Evolutionary conservation across 2,797 vertebrate genomes (phyloP).

Genomic region (Ciconia nigra): DNA sequence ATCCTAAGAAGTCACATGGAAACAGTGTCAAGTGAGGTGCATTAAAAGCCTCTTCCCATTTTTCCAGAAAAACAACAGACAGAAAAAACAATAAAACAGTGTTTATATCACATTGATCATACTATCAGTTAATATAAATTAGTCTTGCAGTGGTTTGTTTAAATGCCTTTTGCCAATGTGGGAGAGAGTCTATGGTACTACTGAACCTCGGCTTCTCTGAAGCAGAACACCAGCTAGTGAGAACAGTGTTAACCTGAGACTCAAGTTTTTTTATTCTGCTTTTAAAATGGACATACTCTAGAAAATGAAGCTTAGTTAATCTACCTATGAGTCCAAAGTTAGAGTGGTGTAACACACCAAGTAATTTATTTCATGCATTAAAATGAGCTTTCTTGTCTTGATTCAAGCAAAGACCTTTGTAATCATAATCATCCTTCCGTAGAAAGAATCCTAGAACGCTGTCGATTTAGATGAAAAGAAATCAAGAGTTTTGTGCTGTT

Average conservation of each 20-base stretch:
- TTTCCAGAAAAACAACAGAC: background rate
- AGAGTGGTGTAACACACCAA: background rate
- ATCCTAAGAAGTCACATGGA: background rate
- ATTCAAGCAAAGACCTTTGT: slow-evolving; percentile 49
- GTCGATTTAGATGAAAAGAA: slow-evolving; percentile 39
- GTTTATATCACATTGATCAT: background rate
- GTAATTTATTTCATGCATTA: slow-evolving; percentile 45
- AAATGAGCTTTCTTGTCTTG: slow-evolving; percentile 60
- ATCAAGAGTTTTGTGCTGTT: slow-evolving; percentile 22
- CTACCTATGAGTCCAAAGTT: slow-evolving; percentile 19
- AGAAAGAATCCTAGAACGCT: slow-evolving; percentile 42
- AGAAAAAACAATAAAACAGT: background rate
- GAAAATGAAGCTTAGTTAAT: slow-evolving; percentile 52
- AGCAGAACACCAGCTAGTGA: slow-evolving; percentile 11
- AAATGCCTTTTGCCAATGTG: slow-evolving; percentile 30
- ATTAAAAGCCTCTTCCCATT: slow-evolving; percentile 24
- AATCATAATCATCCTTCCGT: slow-evolving; percentile 39
- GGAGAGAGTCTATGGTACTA: slow-evolving; percentile 9
- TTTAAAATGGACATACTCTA: slow-evolving; percentile 38
- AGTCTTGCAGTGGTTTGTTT: slow-evolving; percentile 20
- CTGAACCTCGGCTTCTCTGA: slow-evolving; percentile 3
- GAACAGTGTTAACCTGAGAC: slow-evolving; percentile 36
- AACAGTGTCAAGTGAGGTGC: background rate
- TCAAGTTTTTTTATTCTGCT: slow-evolving; percentile 37
- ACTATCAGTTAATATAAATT: background rate